Conservation (phyloP, 2,888 invertebrate species). For the Trichopoda pennipes region DNA sequence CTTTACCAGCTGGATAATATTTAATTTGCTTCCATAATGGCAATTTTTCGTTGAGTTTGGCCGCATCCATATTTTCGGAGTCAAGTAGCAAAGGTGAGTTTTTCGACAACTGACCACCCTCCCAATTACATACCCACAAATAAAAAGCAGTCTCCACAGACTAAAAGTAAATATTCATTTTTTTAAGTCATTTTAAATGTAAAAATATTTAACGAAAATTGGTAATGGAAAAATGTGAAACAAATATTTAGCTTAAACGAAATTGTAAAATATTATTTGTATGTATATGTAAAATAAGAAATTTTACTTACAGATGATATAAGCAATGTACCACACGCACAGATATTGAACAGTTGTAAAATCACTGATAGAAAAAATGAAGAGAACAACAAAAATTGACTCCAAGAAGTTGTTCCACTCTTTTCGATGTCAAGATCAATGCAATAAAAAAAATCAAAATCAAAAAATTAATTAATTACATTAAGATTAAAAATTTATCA, state of each 20-base stretch:
- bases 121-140: conserved; percentile 72
- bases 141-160: conserved; percentile 67
- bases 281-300: not conserved
- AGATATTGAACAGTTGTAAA: conserved; percentile 47
- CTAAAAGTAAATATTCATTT: conserved; percentile 48
- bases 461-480: too few species aligned
- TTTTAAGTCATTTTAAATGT: not conserved
- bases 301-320: conserved; percentile 46
- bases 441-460: not conserved
- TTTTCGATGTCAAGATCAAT: not conserved
- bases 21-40: conserved; percentile 47
- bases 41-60: conserved; percentile 33
- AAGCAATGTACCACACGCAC: conserved; percentile 30
- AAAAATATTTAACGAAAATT: too few species aligned
- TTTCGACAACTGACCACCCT: conserved; percentile 68
- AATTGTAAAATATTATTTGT: not conserved
- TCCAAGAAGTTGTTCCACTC: conserved; percentile 36
- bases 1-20: conserved; percentile 64
- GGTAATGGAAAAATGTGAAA: too few species aligned
- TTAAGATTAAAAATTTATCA: too few species aligned
- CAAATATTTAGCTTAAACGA: too few species aligned
- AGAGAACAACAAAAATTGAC: conserved; percentile 32
- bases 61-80: conserved; percentile 25
- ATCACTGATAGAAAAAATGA: conserved; percentile 45
- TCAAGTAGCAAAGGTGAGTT: conserved; percentile 41